Evolutionary conservation across 2,113 vertebrate genomes (phyloP).

Genomic region (Rhabdornis inornatus): DNA sequence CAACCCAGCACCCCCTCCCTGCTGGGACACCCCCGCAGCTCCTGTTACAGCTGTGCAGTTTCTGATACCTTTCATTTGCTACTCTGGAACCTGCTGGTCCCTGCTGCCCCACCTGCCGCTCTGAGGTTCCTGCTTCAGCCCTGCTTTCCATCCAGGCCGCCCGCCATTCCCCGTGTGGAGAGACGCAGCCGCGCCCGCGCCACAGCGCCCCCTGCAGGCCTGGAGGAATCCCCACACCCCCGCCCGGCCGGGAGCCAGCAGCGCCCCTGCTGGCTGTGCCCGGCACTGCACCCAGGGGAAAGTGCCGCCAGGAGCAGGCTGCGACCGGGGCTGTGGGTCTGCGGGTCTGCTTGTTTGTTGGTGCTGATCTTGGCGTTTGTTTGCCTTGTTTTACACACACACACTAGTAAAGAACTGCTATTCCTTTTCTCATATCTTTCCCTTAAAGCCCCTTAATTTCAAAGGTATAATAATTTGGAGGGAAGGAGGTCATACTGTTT

Average conservation of each 20-base stretch:
- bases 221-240: accelerated
- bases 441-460: background rate
- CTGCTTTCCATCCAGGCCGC: accelerated
- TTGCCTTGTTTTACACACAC: background rate
- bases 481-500: background rate
- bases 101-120: accelerated
- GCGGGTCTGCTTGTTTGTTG: no score
- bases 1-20: background rate
- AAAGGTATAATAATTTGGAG: background rate
- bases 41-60: background rate
- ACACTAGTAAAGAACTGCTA: background rate
- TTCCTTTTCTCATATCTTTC: background rate
- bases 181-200: accelerated
- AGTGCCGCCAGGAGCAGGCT: background rate
- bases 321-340: background rate
- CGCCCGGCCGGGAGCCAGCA: background rate
- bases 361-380: background rate
- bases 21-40: accelerated
- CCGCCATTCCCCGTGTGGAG: no score
- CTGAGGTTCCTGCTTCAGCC: background rate
- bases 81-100: accelerated
- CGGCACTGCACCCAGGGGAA: background rate
- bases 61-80: no score
- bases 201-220: background rate
- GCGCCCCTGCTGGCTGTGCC: background rate